Conservation (phyloP, 2,113 vertebrate genomes). For the Caranx melampygus region DNA sequence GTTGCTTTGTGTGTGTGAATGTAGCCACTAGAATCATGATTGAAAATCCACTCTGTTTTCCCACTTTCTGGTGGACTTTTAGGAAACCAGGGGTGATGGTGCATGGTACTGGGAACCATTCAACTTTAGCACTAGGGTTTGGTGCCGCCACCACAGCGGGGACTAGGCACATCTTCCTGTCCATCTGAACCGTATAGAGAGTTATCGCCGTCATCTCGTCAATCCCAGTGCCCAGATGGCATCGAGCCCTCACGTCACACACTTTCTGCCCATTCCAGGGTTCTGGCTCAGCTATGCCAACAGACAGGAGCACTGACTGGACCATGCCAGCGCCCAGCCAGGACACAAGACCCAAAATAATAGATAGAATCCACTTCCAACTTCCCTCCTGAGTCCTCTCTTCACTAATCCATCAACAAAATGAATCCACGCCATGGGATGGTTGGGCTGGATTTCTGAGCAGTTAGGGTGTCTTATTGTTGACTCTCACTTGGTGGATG, state of each 20-base stretch:
- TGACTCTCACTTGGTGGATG: not conserved
- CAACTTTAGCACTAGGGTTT: slow-evolving; percentile 68
- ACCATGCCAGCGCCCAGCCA: slow-evolving; percentile 80
- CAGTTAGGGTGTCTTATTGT: slow-evolving; percentile 53
- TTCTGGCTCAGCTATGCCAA: slow-evolving; percentile 70
- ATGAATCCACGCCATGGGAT: slow-evolving; percentile 67
- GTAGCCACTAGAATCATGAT: slow-evolving; percentile 57
- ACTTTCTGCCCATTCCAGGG: slow-evolving; percentile 64
- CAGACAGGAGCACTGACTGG: slow-evolving; percentile 59
- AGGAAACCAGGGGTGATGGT: slow-evolving; percentile 70
- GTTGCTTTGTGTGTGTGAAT: slow-evolving; percentile 51
- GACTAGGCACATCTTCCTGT: slow-evolving; percentile 64
- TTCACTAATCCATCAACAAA: slow-evolving; percentile 75
- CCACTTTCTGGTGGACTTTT: slow-evolving; percentile 44
- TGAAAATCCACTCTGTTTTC: slow-evolving; percentile 57
- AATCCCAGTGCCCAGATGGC: slow-evolving; percentile 82
- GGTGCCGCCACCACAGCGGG: slow-evolving; percentile 72
- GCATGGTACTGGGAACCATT: slow-evolving; percentile 69
- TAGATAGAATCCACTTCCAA: slow-evolving; percentile 71
- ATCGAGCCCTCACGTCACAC: slow-evolving; percentile 75
- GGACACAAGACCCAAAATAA: slow-evolving; percentile 72
- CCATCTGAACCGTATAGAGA: slow-evolving; percentile 66
- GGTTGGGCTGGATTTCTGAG: slow-evolving; percentile 58
- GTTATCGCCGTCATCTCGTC: slow-evolving; percentile 65
- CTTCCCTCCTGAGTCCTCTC: slow-evolving; percentile 66